These are phyloP conservation scores for Sinodicranocentrus sp. DNA, from an alignment of 2,888 invertebrate genomes.

Conservation along the genomic window DNA sequence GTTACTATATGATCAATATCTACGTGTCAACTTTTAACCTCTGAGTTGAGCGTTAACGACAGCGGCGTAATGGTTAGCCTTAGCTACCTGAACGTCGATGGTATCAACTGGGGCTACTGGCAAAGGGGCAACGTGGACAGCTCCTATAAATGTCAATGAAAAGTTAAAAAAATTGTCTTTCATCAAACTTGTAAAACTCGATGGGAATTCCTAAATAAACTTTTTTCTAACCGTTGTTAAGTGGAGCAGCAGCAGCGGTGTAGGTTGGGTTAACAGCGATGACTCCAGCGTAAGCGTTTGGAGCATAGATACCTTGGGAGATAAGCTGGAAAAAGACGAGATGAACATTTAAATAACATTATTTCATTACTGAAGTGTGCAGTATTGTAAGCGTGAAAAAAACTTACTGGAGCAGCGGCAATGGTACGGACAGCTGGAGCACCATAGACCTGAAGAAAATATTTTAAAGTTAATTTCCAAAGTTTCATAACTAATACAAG, in stretches of 20 bases:
- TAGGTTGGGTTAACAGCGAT: constrained; percentile 27
- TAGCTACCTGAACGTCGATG: constrained; percentile 67
- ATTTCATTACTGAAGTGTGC: too few relatives aligned
- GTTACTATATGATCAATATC: too few relatives aligned
- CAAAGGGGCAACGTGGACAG: constrained; percentile 66
- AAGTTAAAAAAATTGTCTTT: too few relatives aligned
- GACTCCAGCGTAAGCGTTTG: constrained; percentile 19
- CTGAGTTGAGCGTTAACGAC: not conserved
- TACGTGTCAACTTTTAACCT: constrained; percentile 1
- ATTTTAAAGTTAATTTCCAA: too few relatives aligned
- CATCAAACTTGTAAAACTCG: not conserved
- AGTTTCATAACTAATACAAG: too few relatives aligned
- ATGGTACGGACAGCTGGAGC: constrained; percentile 20
- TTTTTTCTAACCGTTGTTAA: constrained; percentile 50
- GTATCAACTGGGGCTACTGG: constrained; percentile 65
- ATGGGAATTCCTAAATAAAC: too few relatives aligned
- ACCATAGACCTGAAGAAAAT: constrained; percentile 1
- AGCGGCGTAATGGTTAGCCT: constrained; percentile 40
- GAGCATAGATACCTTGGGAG: constrained; percentile 12
- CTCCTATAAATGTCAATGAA: too few relatives aligned
- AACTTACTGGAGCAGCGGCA: constrained; percentile 51
- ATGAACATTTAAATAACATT: too few relatives aligned
- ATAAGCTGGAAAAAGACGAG: not conserved
- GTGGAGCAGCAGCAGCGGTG: constrained; percentile 37
- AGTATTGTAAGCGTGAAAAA: too few relatives aligned